Base-by-base conservation (phyloP, 2,888 invertebrate genomes). In the Pollenia amentaria region DNA sequence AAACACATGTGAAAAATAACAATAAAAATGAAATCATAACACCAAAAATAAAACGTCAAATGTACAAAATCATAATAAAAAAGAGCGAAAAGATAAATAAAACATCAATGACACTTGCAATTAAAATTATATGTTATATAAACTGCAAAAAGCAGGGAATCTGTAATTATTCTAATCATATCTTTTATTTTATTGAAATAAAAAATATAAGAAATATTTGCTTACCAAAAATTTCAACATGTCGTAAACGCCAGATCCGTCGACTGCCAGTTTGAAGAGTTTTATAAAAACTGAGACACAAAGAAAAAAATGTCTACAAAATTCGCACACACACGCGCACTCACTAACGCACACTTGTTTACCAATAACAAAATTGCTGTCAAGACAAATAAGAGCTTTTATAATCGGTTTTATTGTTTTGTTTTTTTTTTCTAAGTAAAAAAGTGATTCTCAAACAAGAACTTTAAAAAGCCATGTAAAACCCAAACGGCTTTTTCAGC, bases 201-300 rank as follows among this genome's bases (percentile, higher is more conserved):
- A 29, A 29, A 29, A 29, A 6, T 29, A 6, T 29, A 29, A 29
- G 29, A 29, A 6, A 29, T 29, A 29, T 2, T 29, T 51, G 85
- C 88, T 87, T 90, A 93, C 93, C 90, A 92, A 76, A 89, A 93
- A 93, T 88, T 91, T 93, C 2, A 93, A 70, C 93, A 93, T 93
- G 75, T 92, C 90, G 89, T 89, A 89, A 78, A 91, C 57, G 44
- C 88, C 83, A 9, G 73, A 88, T 14, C 89, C 89, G 78, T 90
- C 90, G 84, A 89, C 90, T 90, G 90, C 92, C 92, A 92, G 90
- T 89, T 90, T 91, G 90, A 86, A 75, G 88, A 86, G 87, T 89
- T 88, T 87, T 89, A 70, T 76, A 88, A 89, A 89, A 90, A 89
- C 89, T 89, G 89, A 87, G 53, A 46, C 21, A 80, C 51, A 77